phyloP scores from a whole-genome alignment of 2,797 vertebrate species.

The Crocidura indochinensis region DNA sequence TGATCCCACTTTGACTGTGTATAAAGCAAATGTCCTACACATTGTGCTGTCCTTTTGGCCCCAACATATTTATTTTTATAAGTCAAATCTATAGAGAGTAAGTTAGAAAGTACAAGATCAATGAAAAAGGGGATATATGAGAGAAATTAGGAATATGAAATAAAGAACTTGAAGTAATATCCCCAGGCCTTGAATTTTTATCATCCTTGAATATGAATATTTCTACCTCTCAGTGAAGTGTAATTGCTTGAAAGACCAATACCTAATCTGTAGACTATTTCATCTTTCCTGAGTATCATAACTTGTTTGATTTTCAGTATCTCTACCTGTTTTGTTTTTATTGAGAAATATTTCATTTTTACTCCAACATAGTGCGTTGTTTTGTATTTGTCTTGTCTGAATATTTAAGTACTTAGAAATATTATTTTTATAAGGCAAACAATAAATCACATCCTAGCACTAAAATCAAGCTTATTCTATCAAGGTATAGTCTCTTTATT shows the following conservation, averaged over 20 bases:
- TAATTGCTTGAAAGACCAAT: no score
- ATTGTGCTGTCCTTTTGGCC: no score
- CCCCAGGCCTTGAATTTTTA: background rate
- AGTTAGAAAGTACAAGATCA: background rate
- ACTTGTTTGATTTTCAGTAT: background rate
- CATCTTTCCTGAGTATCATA: no score
- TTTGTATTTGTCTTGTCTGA: conserved; percentile 61
- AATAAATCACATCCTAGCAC: conserved; percentile 62
- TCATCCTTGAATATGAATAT: background rate
- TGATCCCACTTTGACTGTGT: no score
- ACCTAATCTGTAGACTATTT: no score
- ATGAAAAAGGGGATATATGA: background rate
- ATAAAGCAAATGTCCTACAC: no score
- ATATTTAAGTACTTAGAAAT: conserved; percentile 64
- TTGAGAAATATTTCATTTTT: conserved; percentile 53
- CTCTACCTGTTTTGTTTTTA: conserved; percentile 26
- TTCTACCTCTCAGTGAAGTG: background rate
- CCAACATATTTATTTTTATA: background rate
- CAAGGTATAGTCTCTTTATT: conserved; percentile 50
- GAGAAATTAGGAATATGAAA: background rate
- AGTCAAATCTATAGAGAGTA: background rate
- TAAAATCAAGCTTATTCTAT: conserved; percentile 59
- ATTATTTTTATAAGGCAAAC: conserved; percentile 51
- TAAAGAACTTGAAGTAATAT: background rate
- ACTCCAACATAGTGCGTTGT: conserved; percentile 45